A percentile compares a stretch with the other conserved stretches of the same genome.
These are phyloP conservation scores for Microcebus jonahi DNA, from an alignment of 2,113 vertebrate genomes.

Conservation along the genomic window DNA sequence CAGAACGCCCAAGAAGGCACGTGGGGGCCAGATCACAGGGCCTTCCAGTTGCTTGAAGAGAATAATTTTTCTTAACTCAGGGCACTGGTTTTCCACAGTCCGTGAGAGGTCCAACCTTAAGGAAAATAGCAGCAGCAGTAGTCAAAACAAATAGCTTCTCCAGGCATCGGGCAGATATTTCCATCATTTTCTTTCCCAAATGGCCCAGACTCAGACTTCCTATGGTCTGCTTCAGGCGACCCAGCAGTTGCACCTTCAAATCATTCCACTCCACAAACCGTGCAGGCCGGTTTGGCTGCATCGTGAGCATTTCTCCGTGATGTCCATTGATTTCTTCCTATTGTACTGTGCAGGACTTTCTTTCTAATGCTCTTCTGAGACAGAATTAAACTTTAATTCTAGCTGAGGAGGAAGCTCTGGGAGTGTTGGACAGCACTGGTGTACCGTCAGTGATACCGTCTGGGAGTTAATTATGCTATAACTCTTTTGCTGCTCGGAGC, in stretches of 20 bases:
- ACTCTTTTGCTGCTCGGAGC: conserved; percentile 61
- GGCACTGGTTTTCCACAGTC: background rate
- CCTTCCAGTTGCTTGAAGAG: background rate
- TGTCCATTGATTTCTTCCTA: conserved; percentile 64
- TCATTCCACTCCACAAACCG: background rate
- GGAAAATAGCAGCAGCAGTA: conserved; percentile 52
- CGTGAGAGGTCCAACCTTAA: conserved; percentile 11
- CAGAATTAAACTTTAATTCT: conserved; percentile 81
- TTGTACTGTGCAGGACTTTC: conserved; percentile 58
- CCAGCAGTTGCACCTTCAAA: background rate
- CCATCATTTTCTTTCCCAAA: conserved; percentile 53
- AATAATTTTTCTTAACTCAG: background rate
- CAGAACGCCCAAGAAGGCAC: rapidly evolving
- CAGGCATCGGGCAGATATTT: conserved; percentile 65
- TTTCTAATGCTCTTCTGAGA: conserved; percentile 74
- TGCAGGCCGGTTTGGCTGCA: background rate
- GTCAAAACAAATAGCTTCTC: conserved; percentile 74
- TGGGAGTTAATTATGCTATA: conserved; percentile 79
- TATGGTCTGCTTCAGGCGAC: background rate
- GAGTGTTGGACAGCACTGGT: conserved; percentile 22
- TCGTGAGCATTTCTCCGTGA: background rate
- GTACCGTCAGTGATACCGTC: conserved; percentile 52
- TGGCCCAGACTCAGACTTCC: conserved; percentile 62
- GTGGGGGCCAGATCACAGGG: background rate
- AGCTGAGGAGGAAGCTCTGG: conserved; percentile 59